A percentile compares a stretch with the other conserved stretches of the same genome.
phyloP scores from a whole-genome alignment of 1,140 invertebrate species.

The Berghia stephanieae region DNA sequence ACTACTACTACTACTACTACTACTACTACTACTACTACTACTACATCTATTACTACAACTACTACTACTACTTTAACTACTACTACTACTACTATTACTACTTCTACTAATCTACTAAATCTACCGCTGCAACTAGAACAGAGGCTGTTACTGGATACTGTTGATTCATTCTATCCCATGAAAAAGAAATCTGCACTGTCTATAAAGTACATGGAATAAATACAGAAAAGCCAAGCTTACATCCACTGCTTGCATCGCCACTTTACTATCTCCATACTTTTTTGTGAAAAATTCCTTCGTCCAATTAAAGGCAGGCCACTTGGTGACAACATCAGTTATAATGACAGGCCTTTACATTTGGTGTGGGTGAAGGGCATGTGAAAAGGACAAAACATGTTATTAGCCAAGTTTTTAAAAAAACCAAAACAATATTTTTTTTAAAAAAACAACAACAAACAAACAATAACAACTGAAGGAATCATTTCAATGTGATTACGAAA shows the following conservation, averaged over 20 bases:
- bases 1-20: background rate
- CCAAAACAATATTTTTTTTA: background rate
- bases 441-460: background rate
- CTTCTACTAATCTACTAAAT: background rate
- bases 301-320: conserved; percentile 56
- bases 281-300: conserved; percentile 47
- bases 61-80: too few relatives aligned
- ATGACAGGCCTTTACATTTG: conserved; percentile 54
- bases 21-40: background rate
- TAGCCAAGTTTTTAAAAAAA: background rate
- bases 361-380: background rate
- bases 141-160: conserved; percentile 15
- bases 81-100: background rate
- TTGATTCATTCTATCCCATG: background rate
- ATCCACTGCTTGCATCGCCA: conserved; percentile 35
- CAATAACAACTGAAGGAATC: background rate
- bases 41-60: background rate
- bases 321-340: conserved; percentile 52
- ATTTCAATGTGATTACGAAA: background rate
- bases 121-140: background rate
- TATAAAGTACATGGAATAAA: background rate
- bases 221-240: background rate
- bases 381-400: background rate
- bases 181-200: background rate
- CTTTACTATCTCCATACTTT: conserved; percentile 47